Evolutionary conservation across 2,888 invertebrate species (phyloP).

Genomic region (Polydrusus tereticollis): DNA sequence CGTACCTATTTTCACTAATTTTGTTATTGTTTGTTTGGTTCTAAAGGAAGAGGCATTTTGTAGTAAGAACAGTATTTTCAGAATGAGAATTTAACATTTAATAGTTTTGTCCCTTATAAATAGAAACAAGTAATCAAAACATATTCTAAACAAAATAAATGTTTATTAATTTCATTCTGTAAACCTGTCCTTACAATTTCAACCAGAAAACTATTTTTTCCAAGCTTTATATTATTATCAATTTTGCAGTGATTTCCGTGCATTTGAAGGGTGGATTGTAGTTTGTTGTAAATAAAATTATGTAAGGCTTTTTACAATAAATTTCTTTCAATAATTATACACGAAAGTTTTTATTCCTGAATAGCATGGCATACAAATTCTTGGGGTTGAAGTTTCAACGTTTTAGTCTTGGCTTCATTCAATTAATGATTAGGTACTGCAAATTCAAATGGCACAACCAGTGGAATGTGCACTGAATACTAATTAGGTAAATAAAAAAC

Average conservation of each 20-base stretch:
- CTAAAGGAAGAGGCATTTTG: neutral
- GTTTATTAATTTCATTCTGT: neutral
- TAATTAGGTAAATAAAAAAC: conserved; percentile 15
- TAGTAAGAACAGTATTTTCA: conserved; percentile 1
- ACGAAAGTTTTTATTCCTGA: conserved; percentile 10
- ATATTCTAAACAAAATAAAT: neutral
- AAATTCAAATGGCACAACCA: neutral
- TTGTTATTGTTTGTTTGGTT: too few species aligned
- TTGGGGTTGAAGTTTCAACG: too few species aligned
- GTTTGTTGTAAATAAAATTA: conserved; percentile 67
- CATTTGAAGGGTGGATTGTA: conserved; percentile 61
- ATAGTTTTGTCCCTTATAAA: neutral
- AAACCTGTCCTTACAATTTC: conserved; percentile 14
- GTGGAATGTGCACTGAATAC: neutral
- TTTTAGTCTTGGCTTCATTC: neutral
- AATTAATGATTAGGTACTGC: neutral
- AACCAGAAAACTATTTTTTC: conserved; percentile 6
- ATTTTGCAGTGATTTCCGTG: conserved; percentile 51
- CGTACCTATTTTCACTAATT: neutral
- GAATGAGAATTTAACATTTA: conserved; percentile 3
- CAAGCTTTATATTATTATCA: conserved; percentile 27
- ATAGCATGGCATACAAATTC: neutral
- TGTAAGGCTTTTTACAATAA: conserved; percentile 68
- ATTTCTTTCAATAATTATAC: conserved; percentile 58
- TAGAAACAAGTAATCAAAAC: neutral